A percentile compares a stretch with the other conserved stretches of the same genome.
These are phyloP conservation scores for Psittacula derbiana DNA, from an alignment of 2,797 vertebrate genomes.

Conservation along the genomic window DNA sequence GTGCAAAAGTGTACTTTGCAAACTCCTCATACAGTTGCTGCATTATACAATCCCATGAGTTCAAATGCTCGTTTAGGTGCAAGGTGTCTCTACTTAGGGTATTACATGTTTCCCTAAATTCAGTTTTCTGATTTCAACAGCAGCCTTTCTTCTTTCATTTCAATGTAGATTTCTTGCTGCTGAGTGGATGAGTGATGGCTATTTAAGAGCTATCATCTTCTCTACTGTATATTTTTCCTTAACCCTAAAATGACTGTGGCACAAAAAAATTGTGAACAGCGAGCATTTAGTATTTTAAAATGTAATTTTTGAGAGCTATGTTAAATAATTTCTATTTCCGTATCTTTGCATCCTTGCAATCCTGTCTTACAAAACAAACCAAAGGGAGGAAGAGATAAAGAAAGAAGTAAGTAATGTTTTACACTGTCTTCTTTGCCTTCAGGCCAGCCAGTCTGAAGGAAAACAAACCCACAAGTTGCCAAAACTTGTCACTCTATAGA, in stretches of 20 bases:
- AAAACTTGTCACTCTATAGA: not conserved
- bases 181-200: not conserved
- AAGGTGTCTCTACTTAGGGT: not conserved
- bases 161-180: not conserved
- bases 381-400: not conserved
- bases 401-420: not conserved
- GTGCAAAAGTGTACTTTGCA: not conserved
- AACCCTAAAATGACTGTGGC: not conserved
- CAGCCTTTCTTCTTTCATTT: conserved; percentile 3
- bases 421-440: not conserved
- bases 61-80: not conserved
- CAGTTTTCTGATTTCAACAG: not conserved
- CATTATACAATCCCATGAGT: not conserved
- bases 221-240: not conserved
- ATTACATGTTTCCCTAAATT: not conserved
- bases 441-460: not conserved
- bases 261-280: not conserved
- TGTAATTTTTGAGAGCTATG: not conserved
- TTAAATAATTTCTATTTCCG: not conserved
- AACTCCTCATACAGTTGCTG: not conserved
- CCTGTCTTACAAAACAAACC: not conserved
- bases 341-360: not conserved
- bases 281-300: not conserved
- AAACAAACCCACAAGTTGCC: not conserved
- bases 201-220: not conserved